Percentiles rank a stretch among this genome's conserved stretches.
Evolutionary conservation across 2,888 invertebrate species (phyloP).

Genomic region (Chamaedrilus cognettii): DNA sequence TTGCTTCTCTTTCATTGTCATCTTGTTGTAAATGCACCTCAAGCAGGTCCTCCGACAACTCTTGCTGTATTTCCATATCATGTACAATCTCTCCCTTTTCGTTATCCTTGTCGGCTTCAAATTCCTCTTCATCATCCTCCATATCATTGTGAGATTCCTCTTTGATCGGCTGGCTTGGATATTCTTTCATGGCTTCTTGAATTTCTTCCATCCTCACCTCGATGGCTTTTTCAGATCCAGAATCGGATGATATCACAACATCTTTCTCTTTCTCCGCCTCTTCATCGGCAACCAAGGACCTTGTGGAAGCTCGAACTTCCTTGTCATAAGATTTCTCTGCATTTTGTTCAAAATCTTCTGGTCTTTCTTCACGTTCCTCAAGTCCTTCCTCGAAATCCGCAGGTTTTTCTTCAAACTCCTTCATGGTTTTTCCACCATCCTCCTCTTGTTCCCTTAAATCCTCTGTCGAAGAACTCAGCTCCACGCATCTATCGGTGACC

Average conservation of each 20-base stretch:
- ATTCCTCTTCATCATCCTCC: conserved; percentile 1
- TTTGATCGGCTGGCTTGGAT: background rate
- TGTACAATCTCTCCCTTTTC: background rate
- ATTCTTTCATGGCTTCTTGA: conserved; percentile 7
- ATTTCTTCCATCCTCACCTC: conserved; percentile 1
- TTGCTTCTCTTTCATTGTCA: too few species aligned
- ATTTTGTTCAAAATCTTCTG: background rate
- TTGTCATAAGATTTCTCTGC: background rate
- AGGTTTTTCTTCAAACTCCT: background rate
- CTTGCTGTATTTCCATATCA: background rate
- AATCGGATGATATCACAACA: background rate
- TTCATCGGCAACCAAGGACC: background rate
- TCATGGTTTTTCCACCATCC: background rate
- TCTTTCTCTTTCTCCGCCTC: background rate
- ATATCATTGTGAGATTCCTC: background rate
- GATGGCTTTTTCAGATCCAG: conserved; percentile 5
- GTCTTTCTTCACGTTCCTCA: background rate
- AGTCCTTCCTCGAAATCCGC: background rate
- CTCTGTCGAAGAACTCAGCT: background rate
- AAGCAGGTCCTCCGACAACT: background rate
- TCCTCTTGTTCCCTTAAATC: background rate
- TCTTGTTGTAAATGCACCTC: too few species aligned
- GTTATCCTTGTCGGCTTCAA: background rate
- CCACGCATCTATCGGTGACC: background rate
- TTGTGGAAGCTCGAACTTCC: background rate